Evolutionary conservation across 2,113 vertebrate genomes (phyloP), one percentile per base, ranked within the genome.

Genomic region (Tricholaema leucomelas): DNA sequence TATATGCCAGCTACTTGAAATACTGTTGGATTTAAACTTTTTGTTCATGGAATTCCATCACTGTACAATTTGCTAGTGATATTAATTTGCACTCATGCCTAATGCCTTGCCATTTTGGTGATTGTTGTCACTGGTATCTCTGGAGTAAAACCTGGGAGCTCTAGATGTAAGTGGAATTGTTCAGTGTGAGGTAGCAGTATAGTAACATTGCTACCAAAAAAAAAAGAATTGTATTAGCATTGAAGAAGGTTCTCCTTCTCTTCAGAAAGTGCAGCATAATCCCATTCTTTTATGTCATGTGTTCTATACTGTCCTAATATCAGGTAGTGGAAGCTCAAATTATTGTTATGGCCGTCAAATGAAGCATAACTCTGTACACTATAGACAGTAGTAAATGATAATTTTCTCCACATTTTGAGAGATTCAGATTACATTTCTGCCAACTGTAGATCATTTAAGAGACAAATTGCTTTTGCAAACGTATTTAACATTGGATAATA

Each of bases 381-480:
- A 30, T 35, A 59, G 55, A 79, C 91, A 91, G 76, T 2, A 76
- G 44, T 70, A 91, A 85, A 52, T 52, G 44, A 35, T 21, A 56
- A 28, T 84, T 87, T 92, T 91, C 56, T 81, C 24, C 44, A 31
- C 2, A 1, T 83, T 92, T 92, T 75, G 50, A 74, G 66, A 66
- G 71, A 79, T 24, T 72, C 3, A 4, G 87, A 58, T 54, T 79
- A 65, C 38, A 35, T 86, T 91, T 92, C 71, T 85, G 46, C 38
- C 50, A 69, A 28, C n/a, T 12, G 2, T n/a, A 55, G 66, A 59
- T 83, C 54, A 54, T 65, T 92, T 75, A 15, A 70, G 48, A 76
- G 60, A 77, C 35, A 69, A 52, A 61, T 58, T 86, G 54, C 55
- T 96, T 88, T 93, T 94, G 35, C n/a, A 91, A 73, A 88, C 61